These are phyloP conservation scores for Tholera decimalis DNA, from an alignment of 2,888 invertebrate genomes.

Conservation along the genomic window DNA sequence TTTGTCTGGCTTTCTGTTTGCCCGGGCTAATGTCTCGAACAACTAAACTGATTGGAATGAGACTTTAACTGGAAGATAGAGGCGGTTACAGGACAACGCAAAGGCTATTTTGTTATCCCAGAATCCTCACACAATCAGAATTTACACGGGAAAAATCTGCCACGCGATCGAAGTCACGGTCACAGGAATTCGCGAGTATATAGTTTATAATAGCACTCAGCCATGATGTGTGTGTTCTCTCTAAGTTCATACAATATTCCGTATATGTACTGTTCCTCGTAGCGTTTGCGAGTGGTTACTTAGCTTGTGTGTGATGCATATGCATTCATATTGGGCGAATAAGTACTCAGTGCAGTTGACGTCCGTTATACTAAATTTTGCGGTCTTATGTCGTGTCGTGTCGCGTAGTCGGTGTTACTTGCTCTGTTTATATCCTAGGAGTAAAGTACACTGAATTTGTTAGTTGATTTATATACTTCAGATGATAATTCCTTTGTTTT, in stretches of 20 bases:
- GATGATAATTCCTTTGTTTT: neutral
- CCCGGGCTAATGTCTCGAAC: too few relatives aligned
- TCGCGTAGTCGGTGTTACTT: conserved; percentile 2
- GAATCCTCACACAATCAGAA: too few relatives aligned
- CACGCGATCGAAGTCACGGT: too few relatives aligned
- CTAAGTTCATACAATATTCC: conserved; percentile 21
- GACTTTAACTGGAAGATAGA: too few relatives aligned
- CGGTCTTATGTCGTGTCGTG: conserved; percentile 1
- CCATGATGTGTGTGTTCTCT: neutral
- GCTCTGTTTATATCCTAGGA: neutral
- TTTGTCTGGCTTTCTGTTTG: too few relatives aligned
- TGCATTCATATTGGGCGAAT: conserved; percentile 2
- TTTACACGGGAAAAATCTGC: too few relatives aligned
- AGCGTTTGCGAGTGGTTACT: conserved; percentile 14
- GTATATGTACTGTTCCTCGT: conserved; percentile 9
- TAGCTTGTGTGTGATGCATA: conserved; percentile 17
- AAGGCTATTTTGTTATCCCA: too few relatives aligned
- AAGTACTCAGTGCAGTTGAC: conserved; percentile 3
- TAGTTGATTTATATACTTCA: neutral
- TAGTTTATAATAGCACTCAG: too few relatives aligned
- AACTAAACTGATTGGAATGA: too few relatives aligned
- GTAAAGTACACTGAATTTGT: neutral
- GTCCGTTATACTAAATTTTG: conserved; percentile 18
- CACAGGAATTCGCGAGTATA: too few relatives aligned
- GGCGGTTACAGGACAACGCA: too few relatives aligned